phyloP scores from a whole-genome alignment of 2,113 vertebrate genomes.

The Hypomesus transpacificus region DNA sequence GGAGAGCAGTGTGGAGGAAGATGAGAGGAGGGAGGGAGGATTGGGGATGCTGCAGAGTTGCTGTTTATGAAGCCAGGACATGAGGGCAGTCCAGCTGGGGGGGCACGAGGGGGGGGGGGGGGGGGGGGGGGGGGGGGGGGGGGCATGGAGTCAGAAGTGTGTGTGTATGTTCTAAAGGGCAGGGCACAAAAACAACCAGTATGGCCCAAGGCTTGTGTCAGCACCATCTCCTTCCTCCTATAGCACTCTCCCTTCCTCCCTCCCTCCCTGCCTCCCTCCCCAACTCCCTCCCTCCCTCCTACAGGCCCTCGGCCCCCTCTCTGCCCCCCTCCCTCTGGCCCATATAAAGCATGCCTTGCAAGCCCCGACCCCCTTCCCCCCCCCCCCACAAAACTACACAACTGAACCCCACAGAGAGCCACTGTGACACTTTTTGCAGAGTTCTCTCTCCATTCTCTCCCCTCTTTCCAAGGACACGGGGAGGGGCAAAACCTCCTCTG shows the following conservation, averaged over 20 bases:
- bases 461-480: conserved; percentile 3
- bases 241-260: conserved; percentile 6
- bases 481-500: background rate
- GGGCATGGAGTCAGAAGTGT: background rate
- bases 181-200: conserved; percentile 10
- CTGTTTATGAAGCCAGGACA: conserved; percentile 29
- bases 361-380: conserved; percentile 30
- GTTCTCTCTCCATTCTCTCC: background rate
- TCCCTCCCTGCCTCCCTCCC: conserved; percentile 28
- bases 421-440: conserved; percentile 9
- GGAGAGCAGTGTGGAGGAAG: conserved; percentile 23
- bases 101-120: background rate
- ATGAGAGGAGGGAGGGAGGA: conserved; percentile 20
- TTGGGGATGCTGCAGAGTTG: conserved; percentile 17
- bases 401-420: background rate
- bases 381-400: background rate
- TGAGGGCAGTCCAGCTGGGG: conserved; percentile 9
- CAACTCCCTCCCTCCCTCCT: conserved; percentile 22
- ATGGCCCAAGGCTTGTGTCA: conserved; percentile 33
- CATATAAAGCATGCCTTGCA: conserved; percentile 42
- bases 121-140: background rate
- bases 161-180: background rate
- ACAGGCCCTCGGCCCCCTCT: conserved; percentile 5
- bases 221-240: conserved; percentile 5
- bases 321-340: conserved; percentile 34